These are phyloP conservation scores for Orius insidiosus DNA, from an alignment of 1,140 invertebrate genomes.

Conservation along the genomic window DNA sequence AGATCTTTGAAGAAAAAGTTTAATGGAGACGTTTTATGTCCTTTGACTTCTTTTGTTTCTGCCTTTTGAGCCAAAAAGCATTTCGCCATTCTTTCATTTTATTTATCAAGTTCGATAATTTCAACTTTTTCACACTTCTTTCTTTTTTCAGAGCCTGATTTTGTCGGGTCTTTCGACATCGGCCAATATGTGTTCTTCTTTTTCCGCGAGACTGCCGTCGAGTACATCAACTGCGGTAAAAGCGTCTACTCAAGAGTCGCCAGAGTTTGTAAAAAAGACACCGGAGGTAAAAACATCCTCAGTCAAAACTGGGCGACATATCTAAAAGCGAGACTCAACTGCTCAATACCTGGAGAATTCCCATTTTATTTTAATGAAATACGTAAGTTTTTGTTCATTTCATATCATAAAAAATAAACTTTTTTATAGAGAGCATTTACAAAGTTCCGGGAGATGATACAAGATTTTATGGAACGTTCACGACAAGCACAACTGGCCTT, in stretches of 20 bases:
- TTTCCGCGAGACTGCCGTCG: constrained; percentile 89
- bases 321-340: constrained; percentile 85
- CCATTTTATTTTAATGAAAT: constrained; percentile 96
- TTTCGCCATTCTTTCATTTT: too few relatives aligned
- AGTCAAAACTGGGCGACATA: constrained; percentile 90
- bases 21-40: too few relatives aligned
- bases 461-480: constrained; percentile 89
- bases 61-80: too few relatives aligned
- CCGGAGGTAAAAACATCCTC: constrained; percentile 82
- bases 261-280: constrained; percentile 84
- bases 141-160: constrained; percentile 80
- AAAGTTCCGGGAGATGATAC: constrained; percentile 73
- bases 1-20: too few relatives aligned
- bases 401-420: too few relatives aligned
- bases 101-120: too few relatives aligned
- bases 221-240: constrained; percentile 92
- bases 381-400: constrained; percentile 53
- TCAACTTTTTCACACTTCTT: constrained; percentile 13
- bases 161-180: constrained; percentile 86
- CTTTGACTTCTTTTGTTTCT: too few relatives aligned
- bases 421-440: constrained; percentile 64
- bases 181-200: constrained; percentile 91
- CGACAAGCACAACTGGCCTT: constrained; percentile 77
- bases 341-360: constrained; percentile 86
- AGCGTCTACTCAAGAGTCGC: constrained; percentile 84